A percentile compares a stretch with the other conserved stretches of the same genome.
phyloP scores from a whole-genome alignment of 2,113 vertebrate genomes.

The Chionis minor region DNA sequence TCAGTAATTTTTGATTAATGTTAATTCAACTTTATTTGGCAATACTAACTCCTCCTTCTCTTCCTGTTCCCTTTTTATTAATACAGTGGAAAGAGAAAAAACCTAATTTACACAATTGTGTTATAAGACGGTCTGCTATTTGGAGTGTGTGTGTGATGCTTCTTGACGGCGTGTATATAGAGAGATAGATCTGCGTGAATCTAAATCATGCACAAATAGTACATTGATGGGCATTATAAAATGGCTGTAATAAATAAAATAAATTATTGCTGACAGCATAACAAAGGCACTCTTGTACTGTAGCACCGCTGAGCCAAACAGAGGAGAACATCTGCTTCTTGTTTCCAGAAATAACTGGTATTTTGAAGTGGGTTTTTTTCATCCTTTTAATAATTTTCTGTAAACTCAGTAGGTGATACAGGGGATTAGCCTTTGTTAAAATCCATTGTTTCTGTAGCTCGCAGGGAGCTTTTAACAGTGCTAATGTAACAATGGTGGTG shows the following conservation, averaged over 20 bases:
- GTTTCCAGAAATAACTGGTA: constrained; percentile 68
- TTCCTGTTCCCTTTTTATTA: constrained; percentile 53
- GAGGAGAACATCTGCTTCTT: constrained; percentile 71
- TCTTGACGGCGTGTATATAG: not conserved
- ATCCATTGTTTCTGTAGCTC: not conserved
- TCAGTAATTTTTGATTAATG: not conserved
- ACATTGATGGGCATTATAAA: constrained; percentile 55
- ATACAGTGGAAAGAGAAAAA: not conserved
- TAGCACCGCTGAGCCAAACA: constrained; percentile 65
- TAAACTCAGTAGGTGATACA: constrained; percentile 48
- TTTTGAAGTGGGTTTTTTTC: constrained; percentile 56
- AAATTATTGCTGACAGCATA: constrained; percentile 63
- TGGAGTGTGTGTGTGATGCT: not conserved
- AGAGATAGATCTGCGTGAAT: not conserved
- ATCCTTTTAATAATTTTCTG: constrained; percentile 49
- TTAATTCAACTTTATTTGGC: constrained; percentile 28
- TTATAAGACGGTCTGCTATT: not conserved
- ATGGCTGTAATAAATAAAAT: constrained; percentile 67
- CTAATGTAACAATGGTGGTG: not conserved
- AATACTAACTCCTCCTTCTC: not conserved
- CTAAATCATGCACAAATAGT: constrained; percentile 10
- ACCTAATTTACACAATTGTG: not conserved
- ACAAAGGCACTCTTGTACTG: constrained; percentile 71
- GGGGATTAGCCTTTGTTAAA: not conserved
- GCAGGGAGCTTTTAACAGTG: not conserved